These are phyloP conservation scores for Probaryconus sp. DNA, from an alignment of 1,140 invertebrate genomes.

Conservation along the genomic window DNA sequence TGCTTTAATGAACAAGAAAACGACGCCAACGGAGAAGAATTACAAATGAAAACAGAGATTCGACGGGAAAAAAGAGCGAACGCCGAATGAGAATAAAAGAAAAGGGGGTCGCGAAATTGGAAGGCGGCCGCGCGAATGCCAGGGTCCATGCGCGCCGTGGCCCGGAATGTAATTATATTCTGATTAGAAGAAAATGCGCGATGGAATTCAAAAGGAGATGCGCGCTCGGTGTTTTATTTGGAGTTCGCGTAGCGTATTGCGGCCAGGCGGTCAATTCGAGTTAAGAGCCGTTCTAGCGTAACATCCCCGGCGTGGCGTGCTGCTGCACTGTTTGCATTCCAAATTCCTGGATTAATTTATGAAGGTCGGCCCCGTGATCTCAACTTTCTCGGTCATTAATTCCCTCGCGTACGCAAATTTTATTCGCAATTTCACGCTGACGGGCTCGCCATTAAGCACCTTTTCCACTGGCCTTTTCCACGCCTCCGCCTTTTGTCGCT, in stretches of 20 bases:
- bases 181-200: conserved; percentile 53
- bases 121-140: conserved; percentile 31
- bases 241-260: conserved; percentile 34
- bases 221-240: conserved; percentile 40
- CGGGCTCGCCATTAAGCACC: conserved; percentile 37
- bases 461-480: background rate
- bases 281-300: conserved; percentile 41
- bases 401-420: conserved; percentile 57
- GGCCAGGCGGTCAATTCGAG: conserved; percentile 26
- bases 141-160: conserved; percentile 17
- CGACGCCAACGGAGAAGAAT: conserved; percentile 24
- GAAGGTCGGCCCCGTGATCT: conserved; percentile 51
- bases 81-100: conserved; percentile 27
- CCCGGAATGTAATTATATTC: conserved; percentile 50
- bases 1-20: conserved; percentile 49
- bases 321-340: conserved; percentile 54
- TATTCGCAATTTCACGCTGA: conserved; percentile 59
- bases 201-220: too few species aligned
- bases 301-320: conserved; percentile 43
- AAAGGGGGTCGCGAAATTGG: conserved; percentile 28
- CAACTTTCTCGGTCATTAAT: conserved; percentile 57
- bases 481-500: conserved; percentile 31
- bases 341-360: conserved; percentile 59
- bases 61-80: conserved; percentile 12
- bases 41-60: too few species aligned